Percentiles rank a stretch among this genome's conserved stretches.
Conservation (phyloP, 2,113 vertebrate genomes). For the Theropithecus gelada region DNA sequence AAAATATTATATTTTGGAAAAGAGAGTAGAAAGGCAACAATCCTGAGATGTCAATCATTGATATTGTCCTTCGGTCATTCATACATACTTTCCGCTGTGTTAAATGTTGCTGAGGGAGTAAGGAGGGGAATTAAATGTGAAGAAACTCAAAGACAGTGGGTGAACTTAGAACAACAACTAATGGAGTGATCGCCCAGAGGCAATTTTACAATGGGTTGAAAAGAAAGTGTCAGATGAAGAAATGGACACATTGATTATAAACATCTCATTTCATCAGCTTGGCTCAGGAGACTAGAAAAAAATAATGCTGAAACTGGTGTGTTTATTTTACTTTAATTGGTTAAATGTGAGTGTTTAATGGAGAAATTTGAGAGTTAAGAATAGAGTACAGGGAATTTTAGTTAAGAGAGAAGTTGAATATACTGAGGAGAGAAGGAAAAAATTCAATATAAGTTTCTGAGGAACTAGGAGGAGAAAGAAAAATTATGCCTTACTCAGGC, state of each 20-base stretch:
- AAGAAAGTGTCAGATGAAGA: not conserved
- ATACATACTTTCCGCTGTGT: not conserved
- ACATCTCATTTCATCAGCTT: not conserved
- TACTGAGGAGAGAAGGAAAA: not conserved
- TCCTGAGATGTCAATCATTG: not conserved
- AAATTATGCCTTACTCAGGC: not conserved
- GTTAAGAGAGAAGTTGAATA: not conserved
- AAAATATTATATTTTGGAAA: not conserved
- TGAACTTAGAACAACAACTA: not conserved
- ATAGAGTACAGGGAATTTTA: not conserved
- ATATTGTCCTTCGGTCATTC: not conserved
- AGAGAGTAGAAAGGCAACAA: not conserved
- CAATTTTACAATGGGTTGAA: not conserved
- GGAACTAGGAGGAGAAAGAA: not conserved
- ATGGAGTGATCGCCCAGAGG: not conserved
- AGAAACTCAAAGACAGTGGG: not conserved
- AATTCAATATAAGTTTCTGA: not conserved
- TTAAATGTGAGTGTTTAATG: not conserved
- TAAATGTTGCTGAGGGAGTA: not conserved
- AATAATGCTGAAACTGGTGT: not conserved
- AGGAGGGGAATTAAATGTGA: fast-evolving
- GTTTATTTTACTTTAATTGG: not conserved
- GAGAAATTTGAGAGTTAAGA: not conserved
- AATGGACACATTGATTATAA: not conserved
- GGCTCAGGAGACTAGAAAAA: not conserved